These are phyloP conservation scores for Glossophaga mutica DNA, from an alignment of 2,797 vertebrate species.

Conservation along the genomic window DNA sequence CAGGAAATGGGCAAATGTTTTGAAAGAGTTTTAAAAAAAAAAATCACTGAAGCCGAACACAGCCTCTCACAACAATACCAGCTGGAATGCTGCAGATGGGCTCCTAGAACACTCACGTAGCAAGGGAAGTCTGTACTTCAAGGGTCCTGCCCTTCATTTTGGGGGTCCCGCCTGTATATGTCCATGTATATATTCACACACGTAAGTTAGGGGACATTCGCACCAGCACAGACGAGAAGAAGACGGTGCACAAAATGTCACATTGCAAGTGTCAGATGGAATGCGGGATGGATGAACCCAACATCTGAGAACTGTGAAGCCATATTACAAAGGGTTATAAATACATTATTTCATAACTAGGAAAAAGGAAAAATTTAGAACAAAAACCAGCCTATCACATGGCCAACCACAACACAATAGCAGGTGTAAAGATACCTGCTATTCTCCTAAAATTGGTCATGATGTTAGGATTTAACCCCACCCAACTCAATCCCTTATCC, in stretches of 20 bases:
- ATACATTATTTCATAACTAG: background rate
- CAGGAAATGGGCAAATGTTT: too few species aligned
- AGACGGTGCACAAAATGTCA: background rate
- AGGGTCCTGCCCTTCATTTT: too few species aligned
- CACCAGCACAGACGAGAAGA: background rate
- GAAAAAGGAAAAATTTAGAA: background rate
- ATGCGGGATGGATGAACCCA: background rate
- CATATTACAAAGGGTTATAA: background rate
- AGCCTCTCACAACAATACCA: too few species aligned
- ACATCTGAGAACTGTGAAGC: background rate
- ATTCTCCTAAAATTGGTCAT: background rate
- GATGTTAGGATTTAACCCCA: background rate
- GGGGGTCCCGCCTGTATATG: background rate
- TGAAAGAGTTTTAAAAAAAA: too few species aligned
- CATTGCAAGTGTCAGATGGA: background rate
- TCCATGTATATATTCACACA: background rate
- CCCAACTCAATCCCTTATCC: background rate
- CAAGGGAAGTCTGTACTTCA: too few species aligned
- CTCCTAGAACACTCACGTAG: too few species aligned
- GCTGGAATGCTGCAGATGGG: too few species aligned
- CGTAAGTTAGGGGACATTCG: background rate
- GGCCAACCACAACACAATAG: background rate
- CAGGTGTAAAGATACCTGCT: background rate
- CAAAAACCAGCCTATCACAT: background rate
- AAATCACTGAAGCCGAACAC: too few species aligned